These are phyloP conservation scores for Drosophila santomea DNA, from an alignment of 1,140 invertebrate species.

Conservation along the genomic window DNA sequence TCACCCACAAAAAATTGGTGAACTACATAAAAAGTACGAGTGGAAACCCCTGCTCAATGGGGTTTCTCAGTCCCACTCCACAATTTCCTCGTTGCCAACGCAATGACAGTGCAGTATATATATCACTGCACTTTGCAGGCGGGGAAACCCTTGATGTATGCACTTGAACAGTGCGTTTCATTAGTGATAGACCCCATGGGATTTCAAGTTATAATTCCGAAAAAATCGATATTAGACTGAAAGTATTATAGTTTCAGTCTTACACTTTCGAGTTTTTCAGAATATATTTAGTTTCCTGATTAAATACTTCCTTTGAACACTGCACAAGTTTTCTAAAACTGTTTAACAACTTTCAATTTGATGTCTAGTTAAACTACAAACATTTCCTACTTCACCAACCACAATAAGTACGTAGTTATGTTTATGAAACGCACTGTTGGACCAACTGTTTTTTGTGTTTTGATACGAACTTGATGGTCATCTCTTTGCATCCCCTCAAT, in stretches of 20 bases:
- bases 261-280: too few relatives aligned
- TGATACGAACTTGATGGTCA: constrained; percentile 44
- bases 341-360: too few relatives aligned
- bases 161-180: constrained; percentile 19
- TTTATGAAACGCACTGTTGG: constrained; percentile 5
- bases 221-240: too few relatives aligned
- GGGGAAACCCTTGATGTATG: constrained; percentile 66
- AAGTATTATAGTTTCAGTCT: too few relatives aligned
- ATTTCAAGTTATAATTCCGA: neutral
- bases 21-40: constrained; percentile 66
- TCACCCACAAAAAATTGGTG: constrained; percentile 55
- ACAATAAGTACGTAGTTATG: neutral
- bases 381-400: too few relatives aligned
- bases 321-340: too few relatives aligned
- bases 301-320: neutral
- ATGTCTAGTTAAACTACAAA: too few relatives aligned
- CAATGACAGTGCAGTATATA: constrained; percentile 83
- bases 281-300: too few relatives aligned
- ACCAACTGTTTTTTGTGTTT: constrained; percentile 9
- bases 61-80: constrained; percentile 22
- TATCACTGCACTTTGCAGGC: constrained; percentile 70
- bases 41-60: constrained; percentile 37
- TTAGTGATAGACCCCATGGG: neutral
- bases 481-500: constrained; percentile 66
- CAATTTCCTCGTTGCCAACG: constrained; percentile 60